Evolutionary conservation across 2,888 invertebrate species (phyloP).

Genomic region (Drosophila melanosoma): DNA sequence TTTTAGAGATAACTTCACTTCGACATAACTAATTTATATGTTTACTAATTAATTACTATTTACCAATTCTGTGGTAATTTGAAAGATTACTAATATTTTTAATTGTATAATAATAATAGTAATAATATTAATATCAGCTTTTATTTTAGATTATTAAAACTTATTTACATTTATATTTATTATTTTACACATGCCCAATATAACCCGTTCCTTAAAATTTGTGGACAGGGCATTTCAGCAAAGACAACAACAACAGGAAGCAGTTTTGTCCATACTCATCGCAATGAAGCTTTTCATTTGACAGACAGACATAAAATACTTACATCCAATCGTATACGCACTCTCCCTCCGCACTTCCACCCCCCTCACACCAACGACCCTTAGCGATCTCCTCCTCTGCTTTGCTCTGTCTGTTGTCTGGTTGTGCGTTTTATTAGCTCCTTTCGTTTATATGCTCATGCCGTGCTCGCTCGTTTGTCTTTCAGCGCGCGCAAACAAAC

Average conservation of each 20-base stretch:
- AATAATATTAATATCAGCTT: not conserved
- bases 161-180: too few relatives aligned
- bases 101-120: not conserved
- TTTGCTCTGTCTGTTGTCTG: constrained; percentile 39
- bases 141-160: not conserved
- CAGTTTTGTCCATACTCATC: constrained; percentile 79
- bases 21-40: not conserved
- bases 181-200: not conserved
- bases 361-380: not conserved
- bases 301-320: constrained; percentile 45
- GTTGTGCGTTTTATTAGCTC: constrained; percentile 76
- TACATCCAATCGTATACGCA: constrained; percentile 12
- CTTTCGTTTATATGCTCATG: constrained; percentile 79
- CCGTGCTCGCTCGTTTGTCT: constrained; percentile 76
- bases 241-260: constrained; percentile 67
- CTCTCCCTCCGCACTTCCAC: not conserved
- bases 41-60: not conserved
- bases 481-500: constrained; percentile 54
- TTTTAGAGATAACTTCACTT: not conserved
- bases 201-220: not conserved
- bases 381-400: constrained; percentile 1
- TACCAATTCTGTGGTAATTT: not conserved
- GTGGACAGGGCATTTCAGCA: constrained; percentile 17
- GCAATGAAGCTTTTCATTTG: constrained; percentile 74
- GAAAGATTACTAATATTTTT: not conserved